Base-by-base conservation (phyloP, 2,113 vertebrate species). In the Tretioscincus oriximinensis region DNA sequence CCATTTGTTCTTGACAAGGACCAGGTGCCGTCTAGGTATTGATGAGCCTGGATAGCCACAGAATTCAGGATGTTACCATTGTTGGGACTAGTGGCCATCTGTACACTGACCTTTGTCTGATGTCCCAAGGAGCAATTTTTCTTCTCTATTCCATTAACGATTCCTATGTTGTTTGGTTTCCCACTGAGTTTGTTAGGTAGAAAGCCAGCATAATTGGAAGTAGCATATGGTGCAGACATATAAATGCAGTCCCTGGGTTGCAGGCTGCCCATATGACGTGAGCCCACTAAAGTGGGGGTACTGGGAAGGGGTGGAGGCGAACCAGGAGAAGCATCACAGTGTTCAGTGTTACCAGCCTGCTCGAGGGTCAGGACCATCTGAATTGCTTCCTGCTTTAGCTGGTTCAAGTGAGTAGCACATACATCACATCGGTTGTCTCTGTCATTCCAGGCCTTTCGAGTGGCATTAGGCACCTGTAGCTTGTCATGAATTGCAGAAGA, bases 351-450 rank as follows among this genome's bases (percentile, higher is more conserved):
- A 10, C 94, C 91, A 1, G 95, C 90, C 85, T 96, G 95, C 63
- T 96, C 95, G 75, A 96, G 81, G 28, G 96, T 95, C 81, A 99
- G 95, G 87, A 99, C 98, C 97, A 99, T 97, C 89, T 96, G 98
- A 83, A 99, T 96, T 3, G 98, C 98, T 92, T 99, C 98, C 94
- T 99, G 98, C 93, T 99, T 99, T 84, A 99, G 86, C 90, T 98
- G 97, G 88, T 97, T 98, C 89, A 99, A 94, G 92, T 98, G 97
- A 0, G 98, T 99, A 84, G 97, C 94, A 47, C 98, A 99, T 63
- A 99, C 95, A 1, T 99, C 98, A 76, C 98, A 99, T 82, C 98
- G 96, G 84, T 97, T 97, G 93, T 99, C 98, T 21, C 95, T 96
- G 84, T 99, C 98, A 0, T 97, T 99, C 98, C 98, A 99, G 0